phyloP scores from a whole-genome alignment of 1,140 invertebrate species.

The Bicyclus anynana region DNA sequence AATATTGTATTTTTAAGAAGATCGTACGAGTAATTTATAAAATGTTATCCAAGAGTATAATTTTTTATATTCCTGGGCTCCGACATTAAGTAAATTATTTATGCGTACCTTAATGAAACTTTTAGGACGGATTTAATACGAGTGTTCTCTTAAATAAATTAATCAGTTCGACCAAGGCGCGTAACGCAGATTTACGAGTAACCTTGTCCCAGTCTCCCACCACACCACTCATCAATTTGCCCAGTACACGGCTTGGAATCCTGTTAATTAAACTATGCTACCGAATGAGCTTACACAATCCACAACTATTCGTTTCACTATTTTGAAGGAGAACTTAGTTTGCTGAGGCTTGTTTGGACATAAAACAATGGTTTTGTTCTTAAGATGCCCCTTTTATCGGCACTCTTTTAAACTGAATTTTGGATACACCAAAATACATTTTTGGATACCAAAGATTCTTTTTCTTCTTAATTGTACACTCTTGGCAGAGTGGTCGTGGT shows the following conservation, averaged over 20 bases:
- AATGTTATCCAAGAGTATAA: too few relatives aligned
- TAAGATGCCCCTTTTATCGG: too few relatives aligned
- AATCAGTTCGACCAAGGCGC: conserved; percentile 52
- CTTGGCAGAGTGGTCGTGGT: too few relatives aligned
- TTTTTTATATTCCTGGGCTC: too few relatives aligned
- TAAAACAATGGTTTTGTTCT: too few relatives aligned
- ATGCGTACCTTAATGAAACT: not conserved
- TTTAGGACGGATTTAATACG: not conserved
- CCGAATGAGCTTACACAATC: conserved; percentile 56
- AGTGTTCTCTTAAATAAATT: conserved; percentile 45
- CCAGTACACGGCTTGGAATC: conserved; percentile 57
- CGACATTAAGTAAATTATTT: conserved; percentile 2
- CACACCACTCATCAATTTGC: conserved; percentile 70
- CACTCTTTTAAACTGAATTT: too few relatives aligned
- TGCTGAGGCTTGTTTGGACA: too few relatives aligned
- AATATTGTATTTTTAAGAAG: too few relatives aligned
- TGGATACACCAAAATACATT: too few relatives aligned
- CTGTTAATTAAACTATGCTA: conserved; percentile 72
- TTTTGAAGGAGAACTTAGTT: conserved; percentile 15
- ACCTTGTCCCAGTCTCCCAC: conserved; percentile 31
- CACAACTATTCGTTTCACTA: conserved; percentile 9
- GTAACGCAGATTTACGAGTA: conserved; percentile 59
- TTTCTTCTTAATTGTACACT: too few relatives aligned
- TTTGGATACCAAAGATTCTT: too few relatives aligned
- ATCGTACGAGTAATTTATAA: too few relatives aligned